phyloP scores from a whole-genome alignment of 2,113 vertebrate genomes.

The Verasper variegatus region DNA sequence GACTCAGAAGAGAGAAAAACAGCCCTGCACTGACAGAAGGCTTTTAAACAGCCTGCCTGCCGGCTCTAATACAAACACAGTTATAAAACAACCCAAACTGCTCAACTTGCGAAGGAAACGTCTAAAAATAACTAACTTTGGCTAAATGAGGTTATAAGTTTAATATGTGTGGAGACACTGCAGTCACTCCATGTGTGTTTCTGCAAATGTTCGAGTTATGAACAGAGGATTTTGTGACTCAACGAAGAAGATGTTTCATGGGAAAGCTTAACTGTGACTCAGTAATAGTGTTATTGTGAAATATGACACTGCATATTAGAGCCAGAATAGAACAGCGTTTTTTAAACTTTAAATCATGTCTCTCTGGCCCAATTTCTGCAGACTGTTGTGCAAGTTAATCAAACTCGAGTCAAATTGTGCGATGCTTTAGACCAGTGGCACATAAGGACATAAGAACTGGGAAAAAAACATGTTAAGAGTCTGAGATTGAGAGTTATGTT shows the following conservation, averaged over 20 bases:
- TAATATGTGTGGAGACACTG: not conserved
- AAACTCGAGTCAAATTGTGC: not conserved
- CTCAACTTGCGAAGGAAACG: constrained; percentile 26
- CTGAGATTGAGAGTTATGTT: no score
- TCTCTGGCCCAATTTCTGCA: constrained; percentile 37
- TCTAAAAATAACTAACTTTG: constrained; percentile 54
- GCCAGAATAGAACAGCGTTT: not conserved
- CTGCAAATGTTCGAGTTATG: constrained; percentile 8
- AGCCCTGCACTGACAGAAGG: constrained; percentile 35
- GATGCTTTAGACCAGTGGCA: not conserved
- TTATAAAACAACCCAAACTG: constrained; percentile 48
- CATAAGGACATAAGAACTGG: not conserved
- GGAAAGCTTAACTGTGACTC: constrained; percentile 37
- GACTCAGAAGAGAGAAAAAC: constrained; percentile 29
- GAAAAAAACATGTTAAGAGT: no score
- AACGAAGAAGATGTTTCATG: not conserved
- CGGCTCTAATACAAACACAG: constrained; percentile 41
- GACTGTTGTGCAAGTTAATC: constrained; percentile 27
- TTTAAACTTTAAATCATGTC: constrained; percentile 31
- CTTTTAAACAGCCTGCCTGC: constrained; percentile 47
- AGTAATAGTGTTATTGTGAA: constrained; percentile 36
- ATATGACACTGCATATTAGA: constrained; percentile 38
- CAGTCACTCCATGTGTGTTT: not conserved
- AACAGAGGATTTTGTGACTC: not conserved
- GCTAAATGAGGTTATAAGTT: constrained; percentile 14